Percentiles rank a stretch among this genome's conserved stretches.
These are phyloP conservation scores for Calcarius lapponicus DNA, from an alignment of 2,797 vertebrate genomes.

Conservation along the genomic window DNA sequence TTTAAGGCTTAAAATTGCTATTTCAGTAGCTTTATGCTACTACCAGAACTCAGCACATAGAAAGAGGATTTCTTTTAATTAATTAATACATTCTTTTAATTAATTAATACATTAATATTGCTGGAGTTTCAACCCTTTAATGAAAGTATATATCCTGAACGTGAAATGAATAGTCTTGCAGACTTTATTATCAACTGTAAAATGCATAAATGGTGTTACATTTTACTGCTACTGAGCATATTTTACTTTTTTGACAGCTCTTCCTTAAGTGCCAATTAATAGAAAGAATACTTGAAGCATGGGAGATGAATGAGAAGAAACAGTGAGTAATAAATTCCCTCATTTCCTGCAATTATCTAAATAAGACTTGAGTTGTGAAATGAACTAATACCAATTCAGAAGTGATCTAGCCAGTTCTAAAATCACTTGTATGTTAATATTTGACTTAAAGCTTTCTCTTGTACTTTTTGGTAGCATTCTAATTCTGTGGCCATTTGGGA, in stretches of 20 bases:
- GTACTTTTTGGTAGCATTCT: not conserved
- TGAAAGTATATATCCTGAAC: not conserved
- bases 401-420: not conserved
- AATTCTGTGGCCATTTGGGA: not conserved
- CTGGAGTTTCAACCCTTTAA: not conserved
- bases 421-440: not conserved
- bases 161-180: not conserved
- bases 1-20: not conserved
- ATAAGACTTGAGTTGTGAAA: not conserved
- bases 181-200: not conserved
- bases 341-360: not conserved
- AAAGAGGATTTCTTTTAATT: no score
- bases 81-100: no score
- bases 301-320: slow-evolving; percentile 96
- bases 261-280: slow-evolving; percentile 97
- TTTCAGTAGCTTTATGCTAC: not conserved
- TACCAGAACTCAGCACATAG: not conserved
- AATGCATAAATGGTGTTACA: not conserved
- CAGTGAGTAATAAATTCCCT: slow-evolving; percentile 85
- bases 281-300: slow-evolving; percentile 95
- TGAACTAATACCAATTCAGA: not conserved
- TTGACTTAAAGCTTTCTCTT: not conserved
- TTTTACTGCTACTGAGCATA: not conserved
- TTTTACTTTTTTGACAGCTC: slow-evolving; percentile 78
- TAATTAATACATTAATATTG: not conserved